A percentile compares a stretch with the other conserved stretches of the same genome.
phyloP scores from a whole-genome alignment of 2,797 vertebrate species.

The Clarias fuscus region DNA sequence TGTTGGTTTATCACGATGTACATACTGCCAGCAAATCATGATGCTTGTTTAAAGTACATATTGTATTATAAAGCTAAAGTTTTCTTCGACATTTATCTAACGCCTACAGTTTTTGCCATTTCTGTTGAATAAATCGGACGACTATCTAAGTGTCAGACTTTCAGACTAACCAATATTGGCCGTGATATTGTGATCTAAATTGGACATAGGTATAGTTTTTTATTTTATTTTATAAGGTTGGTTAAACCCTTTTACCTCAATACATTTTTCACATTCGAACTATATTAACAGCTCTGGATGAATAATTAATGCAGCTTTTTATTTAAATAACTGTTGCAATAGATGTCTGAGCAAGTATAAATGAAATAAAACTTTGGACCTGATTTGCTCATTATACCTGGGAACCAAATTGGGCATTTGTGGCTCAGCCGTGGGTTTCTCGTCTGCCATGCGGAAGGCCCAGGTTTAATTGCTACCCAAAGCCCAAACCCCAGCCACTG shows the following conservation, averaged over 20 bases:
- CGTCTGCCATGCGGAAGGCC: too few species aligned
- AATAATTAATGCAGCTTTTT: background rate
- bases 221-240: background rate
- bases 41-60: slow-evolving; percentile 37
- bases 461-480: too few species aligned
- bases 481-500: too few species aligned
- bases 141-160: slow-evolving; percentile 2
- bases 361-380: background rate
- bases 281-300: background rate
- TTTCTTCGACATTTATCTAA: slow-evolving; percentile 17
- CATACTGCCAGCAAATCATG: slow-evolving; percentile 38
- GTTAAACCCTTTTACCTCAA: background rate
- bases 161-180: background rate
- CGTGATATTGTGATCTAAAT: background rate
- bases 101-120: slow-evolving; percentile 26
- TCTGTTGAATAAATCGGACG: slow-evolving; percentile 23
- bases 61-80: slow-evolving; percentile 17
- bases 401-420: too few species aligned
- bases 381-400: background rate
- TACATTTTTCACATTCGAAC: slow-evolving; percentile 15
- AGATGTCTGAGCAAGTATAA: background rate
- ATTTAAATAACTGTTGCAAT: background rate
- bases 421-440: too few species aligned
- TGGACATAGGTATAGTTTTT: background rate
- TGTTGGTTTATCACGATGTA: slow-evolving; percentile 46